These are phyloP conservation scores for Bufo gargarizans DNA, from an alignment of 2,113 vertebrate genomes.

Conservation along the genomic window DNA sequence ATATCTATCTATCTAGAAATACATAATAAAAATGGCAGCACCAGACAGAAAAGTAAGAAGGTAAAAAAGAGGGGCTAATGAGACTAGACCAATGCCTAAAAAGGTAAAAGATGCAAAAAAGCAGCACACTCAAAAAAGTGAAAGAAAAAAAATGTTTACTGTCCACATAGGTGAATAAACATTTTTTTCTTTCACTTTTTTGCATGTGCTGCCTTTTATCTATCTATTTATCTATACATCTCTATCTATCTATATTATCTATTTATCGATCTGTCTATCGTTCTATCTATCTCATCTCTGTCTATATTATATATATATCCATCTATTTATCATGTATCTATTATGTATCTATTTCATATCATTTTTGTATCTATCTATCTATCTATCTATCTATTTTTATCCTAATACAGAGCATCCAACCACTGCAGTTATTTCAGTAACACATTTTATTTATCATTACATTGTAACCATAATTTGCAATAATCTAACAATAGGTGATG, in stretches of 20 bases:
- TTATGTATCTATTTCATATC: background rate
- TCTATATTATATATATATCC: background rate
- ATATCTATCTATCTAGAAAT: background rate
- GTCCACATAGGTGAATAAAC: too few relatives aligned
- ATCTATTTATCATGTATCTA: background rate
- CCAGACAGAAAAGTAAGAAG: too few relatives aligned
- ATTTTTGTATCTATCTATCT: background rate
- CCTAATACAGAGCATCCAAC: too few relatives aligned
- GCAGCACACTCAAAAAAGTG: too few relatives aligned
- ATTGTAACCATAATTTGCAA: slow-evolving; percentile 5
- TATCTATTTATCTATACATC: background rate
- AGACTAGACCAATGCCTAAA: too few relatives aligned
- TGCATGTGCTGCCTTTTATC: background rate
- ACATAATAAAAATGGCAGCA: too few relatives aligned
- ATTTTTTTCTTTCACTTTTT: too few relatives aligned
- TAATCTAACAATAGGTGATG: slow-evolving; percentile 26
- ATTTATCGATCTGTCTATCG: too few relatives aligned
- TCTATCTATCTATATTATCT: background rate
- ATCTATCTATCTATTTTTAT: background rate
- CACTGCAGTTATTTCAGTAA: background rate
- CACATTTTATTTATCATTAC: background rate
- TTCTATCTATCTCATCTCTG: too few relatives aligned
- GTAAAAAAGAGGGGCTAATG: too few relatives aligned
- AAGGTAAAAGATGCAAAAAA: too few relatives aligned
- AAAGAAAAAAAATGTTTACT: too few relatives aligned